Conservation (phyloP, 1,140 invertebrate genomes). For the Magallana gigas region DNA sequence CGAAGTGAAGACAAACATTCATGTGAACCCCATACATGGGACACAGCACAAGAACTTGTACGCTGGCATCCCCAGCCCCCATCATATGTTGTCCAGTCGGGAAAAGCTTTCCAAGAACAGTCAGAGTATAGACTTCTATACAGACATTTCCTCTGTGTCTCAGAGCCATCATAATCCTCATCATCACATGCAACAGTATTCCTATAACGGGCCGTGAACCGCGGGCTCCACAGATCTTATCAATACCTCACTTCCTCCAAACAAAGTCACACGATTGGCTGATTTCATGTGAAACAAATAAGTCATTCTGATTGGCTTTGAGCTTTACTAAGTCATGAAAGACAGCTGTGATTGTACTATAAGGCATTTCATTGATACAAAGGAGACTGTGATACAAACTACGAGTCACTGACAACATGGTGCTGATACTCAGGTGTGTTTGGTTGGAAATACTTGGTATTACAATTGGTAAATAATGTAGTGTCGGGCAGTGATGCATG, state of each 20-base stretch:
- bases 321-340: not conserved
- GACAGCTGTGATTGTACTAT: not conserved
- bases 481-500: not conserved
- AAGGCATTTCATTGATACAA: slow-evolving; percentile 36
- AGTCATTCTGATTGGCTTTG: slow-evolving; percentile 1
- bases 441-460: slow-evolving; percentile 32
- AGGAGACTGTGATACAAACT: slow-evolving; percentile 24
- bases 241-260: slow-evolving; percentile 16
- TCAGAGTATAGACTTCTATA: slow-evolving; percentile 72
- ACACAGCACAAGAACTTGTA: slow-evolving; percentile 48
- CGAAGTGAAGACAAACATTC: slow-evolving; percentile 56
- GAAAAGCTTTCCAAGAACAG: slow-evolving; percentile 63
- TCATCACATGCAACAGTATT: slow-evolving; percentile 58
- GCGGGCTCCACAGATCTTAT: not conserved
- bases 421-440: slow-evolving; percentile 29
- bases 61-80: slow-evolving; percentile 52
- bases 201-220: slow-evolving; percentile 40
- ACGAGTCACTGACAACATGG: slow-evolving; percentile 14
- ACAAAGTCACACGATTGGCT: not conserved
- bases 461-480: not conserved
- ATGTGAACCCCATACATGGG: slow-evolving; percentile 58
- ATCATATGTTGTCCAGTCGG: slow-evolving; percentile 58
- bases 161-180: slow-evolving; percentile 64
- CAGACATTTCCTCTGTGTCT: slow-evolving; percentile 76
- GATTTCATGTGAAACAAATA: not conserved